A percentile compares a stretch with the other conserved stretches of the same genome.
phyloP scores from a whole-genome alignment of 1,140 invertebrate genomes.

The Lycorma delicatula region DNA sequence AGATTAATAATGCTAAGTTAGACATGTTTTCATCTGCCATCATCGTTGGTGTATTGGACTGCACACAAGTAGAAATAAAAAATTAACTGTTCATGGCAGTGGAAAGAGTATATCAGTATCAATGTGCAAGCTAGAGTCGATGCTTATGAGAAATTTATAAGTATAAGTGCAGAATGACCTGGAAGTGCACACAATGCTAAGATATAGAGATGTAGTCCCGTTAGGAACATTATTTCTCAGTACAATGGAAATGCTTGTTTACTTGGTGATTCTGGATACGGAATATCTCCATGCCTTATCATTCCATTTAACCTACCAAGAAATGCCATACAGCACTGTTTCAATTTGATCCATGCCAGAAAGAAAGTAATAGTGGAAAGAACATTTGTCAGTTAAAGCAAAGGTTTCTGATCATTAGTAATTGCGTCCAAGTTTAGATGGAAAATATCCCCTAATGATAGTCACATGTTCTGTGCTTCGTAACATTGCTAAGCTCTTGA shows the following conservation, averaged over 20 bases:
- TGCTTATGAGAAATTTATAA: constrained; percentile 1
- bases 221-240: background rate
- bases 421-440: too few species aligned
- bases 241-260: constrained; percentile 4
- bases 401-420: background rate
- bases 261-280: constrained; percentile 7
- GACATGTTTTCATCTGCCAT: too few species aligned
- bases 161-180: background rate
- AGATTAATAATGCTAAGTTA: too few species aligned
- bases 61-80: too few species aligned
- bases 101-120: too few species aligned
- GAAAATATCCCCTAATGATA: too few species aligned
- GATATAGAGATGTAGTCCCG: background rate
- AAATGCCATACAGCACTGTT: background rate
- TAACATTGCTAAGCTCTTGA: too few species aligned
- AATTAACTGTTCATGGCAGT: too few species aligned
- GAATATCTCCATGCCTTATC: constrained; percentile 14
- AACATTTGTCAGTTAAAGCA: constrained; percentile 3
- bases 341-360: constrained; percentile 8
- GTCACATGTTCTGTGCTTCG: too few species aligned
- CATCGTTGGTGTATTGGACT: too few species aligned
- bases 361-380: background rate
- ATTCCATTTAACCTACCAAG: background rate
- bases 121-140: too few species aligned
- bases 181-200: background rate